Base-by-base conservation (phyloP, 2,113 vertebrate genomes). In the Thunnus thynnus region DNA sequence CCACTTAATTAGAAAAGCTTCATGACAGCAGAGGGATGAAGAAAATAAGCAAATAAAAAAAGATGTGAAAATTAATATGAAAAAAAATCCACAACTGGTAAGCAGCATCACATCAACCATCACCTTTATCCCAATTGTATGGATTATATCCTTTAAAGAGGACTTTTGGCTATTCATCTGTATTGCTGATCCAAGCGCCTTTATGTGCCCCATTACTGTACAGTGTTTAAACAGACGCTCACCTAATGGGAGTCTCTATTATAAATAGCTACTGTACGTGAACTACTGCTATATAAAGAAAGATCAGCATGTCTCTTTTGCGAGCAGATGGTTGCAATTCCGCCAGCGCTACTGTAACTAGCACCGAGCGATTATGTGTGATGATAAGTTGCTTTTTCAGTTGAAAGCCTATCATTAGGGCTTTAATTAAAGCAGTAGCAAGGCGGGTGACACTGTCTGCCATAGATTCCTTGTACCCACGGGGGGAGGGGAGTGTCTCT, bases 291-390 rank as follows among this genome's bases (percentile, higher is more conserved):
- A 64, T 78, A 79, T 70, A 78, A 91, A 86, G 80, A 91, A 90
- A 83, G 85, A 91, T 90, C 76, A 76, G 77, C 85, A 91, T 91
- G 82, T 90, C 82, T 80, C 90, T 76, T 85, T 78, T 78, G 80
- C 48, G 5, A 89, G 83, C 93, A 93, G 91, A 93, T 93, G 93
- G 91, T 91, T 84, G 89, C 75, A 90, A 92, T 94, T 93, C 75
- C 86, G 89, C 84, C 85, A 80, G 66, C 68, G 44, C 83, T 89
- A 41, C 36, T 41, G 36, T 41, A 92, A 93, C 88, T 89, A 86
- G 85, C 69, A 44, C 80, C 12, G 70, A 84, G 89, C 81, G 80
- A 94, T 93, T 94, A 93, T 90, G 86, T 86, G 88, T 69, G 89
- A 93, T 88, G 91, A 93, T 91, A 90, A 89, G 91, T 93, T 88